These are phyloP conservation scores for Platyura marginata DNA, from an alignment of 1,140 invertebrate species.

Conservation along the genomic window DNA sequence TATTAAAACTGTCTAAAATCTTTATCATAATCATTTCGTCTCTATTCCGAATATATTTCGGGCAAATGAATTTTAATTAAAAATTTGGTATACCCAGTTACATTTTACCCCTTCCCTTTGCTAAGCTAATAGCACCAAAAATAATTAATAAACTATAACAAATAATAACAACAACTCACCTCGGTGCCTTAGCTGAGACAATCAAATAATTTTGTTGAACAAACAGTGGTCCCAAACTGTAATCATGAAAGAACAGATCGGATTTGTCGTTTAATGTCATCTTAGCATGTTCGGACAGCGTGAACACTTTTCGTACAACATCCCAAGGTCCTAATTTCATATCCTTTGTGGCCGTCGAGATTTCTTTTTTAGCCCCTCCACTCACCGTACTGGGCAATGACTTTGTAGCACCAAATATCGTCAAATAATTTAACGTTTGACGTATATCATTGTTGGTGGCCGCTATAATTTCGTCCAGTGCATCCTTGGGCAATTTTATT, in stretches of 20 bases:
- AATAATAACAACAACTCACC: constrained; percentile 26
- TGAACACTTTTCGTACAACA: constrained; percentile 78
- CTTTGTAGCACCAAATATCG: constrained; percentile 47
- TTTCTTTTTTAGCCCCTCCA: constrained; percentile 30
- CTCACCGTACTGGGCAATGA: constrained; percentile 30
- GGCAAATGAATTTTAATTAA: no score
- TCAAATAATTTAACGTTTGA: constrained; percentile 78
- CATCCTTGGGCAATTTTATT: constrained; percentile 58
- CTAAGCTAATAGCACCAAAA: no score
- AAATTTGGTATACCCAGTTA: no score
- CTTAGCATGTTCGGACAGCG: constrained; percentile 54
- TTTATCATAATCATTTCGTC: no score
- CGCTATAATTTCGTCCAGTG: constrained; percentile 65
- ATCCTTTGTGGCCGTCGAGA: constrained; percentile 60
- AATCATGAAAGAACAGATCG: constrained; percentile 94
- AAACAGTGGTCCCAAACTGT: constrained; percentile 85
- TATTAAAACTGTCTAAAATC: no score
- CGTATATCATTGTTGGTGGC: constrained; percentile 85
- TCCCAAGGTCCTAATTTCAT: constrained; percentile 87
- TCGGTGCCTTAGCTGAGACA: constrained; percentile 43
- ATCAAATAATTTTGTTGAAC: constrained; percentile 94
- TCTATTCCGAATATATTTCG: no score
- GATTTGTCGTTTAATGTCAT: constrained; percentile 77
- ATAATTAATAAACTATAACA: no score
- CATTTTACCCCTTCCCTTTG: no score